These are phyloP conservation scores for Lepus oiostolus DNA, from an alignment of 2,797 vertebrate species.

Conservation along the genomic window DNA sequence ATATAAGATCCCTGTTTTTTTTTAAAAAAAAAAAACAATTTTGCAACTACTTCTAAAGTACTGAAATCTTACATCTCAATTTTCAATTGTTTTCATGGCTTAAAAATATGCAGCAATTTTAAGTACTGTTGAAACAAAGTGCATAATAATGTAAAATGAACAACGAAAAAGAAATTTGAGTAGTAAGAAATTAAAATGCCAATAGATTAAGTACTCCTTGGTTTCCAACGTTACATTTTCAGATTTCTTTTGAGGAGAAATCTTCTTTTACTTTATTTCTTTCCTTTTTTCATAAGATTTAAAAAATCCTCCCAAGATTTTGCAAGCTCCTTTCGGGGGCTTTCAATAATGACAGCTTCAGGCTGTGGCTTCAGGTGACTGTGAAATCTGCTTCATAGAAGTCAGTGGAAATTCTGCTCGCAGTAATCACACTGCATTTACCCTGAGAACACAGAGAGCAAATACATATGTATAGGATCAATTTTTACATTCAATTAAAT, in stretches of 20 bases:
- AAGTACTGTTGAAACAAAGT: conserved; percentile 57
- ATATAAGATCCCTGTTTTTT: not conserved
- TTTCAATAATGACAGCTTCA: conserved; percentile 67
- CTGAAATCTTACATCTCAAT: conserved; percentile 45
- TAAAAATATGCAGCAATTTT: conserved; percentile 10
- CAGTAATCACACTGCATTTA: conserved; percentile 54
- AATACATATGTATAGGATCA: conserved; percentile 76
- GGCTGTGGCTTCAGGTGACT: conserved; percentile 59
- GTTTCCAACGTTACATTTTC: conserved; percentile 46
- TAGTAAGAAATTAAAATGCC: conserved; percentile 25
- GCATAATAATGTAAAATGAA: conserved; percentile 14
- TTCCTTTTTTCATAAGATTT: conserved; percentile 38
- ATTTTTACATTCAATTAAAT: conserved; percentile 78
- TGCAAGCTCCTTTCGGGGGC: conserved; percentile 42
- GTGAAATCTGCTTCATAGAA: conserved; percentile 60
- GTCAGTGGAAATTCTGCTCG: conserved; percentile 20
- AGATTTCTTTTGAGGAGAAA: conserved; percentile 56
- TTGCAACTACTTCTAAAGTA: not conserved
- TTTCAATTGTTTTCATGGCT: conserved; percentile 17
- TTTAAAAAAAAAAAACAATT: not conserved
- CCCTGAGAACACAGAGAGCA: conserved; percentile 57
- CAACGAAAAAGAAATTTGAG: conserved; percentile 23
- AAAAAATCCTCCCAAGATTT: conserved; percentile 69
- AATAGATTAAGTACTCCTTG: conserved; percentile 22
- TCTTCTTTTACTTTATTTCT: conserved; percentile 59